A percentile compares a stretch with the other conserved stretches of the same genome.
phyloP scores from a whole-genome alignment of 2,888 invertebrate species.

The Malacosoma neustria region DNA sequence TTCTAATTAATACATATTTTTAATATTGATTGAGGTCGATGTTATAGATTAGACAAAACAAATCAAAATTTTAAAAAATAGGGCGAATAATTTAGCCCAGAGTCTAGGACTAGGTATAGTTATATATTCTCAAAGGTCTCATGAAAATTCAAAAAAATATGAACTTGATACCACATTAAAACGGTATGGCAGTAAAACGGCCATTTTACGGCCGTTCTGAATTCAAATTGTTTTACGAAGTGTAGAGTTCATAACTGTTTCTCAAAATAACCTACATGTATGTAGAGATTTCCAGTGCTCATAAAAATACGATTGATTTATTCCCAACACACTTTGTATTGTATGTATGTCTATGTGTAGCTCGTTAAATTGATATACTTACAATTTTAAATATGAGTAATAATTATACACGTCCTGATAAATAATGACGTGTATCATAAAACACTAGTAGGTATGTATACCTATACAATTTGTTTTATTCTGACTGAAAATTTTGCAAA shows the following conservation, averaged over 20 bases:
- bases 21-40: too few relatives aligned
- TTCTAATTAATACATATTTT: slow-evolving; percentile 18
- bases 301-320: slow-evolving; percentile 61
- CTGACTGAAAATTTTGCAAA: too few relatives aligned
- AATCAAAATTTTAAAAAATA: too few relatives aligned
- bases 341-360: slow-evolving; percentile 43
- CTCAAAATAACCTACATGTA: slow-evolving; percentile 42
- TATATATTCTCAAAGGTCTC: too few relatives aligned
- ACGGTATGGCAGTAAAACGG: not conserved
- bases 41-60: too few relatives aligned
- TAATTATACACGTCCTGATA: slow-evolving; percentile 15
- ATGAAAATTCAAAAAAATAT: too few relatives aligned
- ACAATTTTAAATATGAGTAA: slow-evolving; percentile 22
- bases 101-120: too few relatives aligned
- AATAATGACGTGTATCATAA: too few relatives aligned
- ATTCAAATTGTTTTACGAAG: slow-evolving; percentile 44
- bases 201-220: slow-evolving; percentile 22
- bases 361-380: slow-evolving; percentile 23
- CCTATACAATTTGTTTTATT: too few relatives aligned
- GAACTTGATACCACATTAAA: not conserved
- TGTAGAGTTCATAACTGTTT: slow-evolving; percentile 43
- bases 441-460: too few relatives aligned
- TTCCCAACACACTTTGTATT: slow-evolving; percentile 41
- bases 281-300: slow-evolving; percentile 40
- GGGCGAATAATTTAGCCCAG: too few relatives aligned